These are phyloP conservation scores for Actinemys pallida DNA, from an alignment of 2,113 vertebrate species.

Conservation along the genomic window DNA sequence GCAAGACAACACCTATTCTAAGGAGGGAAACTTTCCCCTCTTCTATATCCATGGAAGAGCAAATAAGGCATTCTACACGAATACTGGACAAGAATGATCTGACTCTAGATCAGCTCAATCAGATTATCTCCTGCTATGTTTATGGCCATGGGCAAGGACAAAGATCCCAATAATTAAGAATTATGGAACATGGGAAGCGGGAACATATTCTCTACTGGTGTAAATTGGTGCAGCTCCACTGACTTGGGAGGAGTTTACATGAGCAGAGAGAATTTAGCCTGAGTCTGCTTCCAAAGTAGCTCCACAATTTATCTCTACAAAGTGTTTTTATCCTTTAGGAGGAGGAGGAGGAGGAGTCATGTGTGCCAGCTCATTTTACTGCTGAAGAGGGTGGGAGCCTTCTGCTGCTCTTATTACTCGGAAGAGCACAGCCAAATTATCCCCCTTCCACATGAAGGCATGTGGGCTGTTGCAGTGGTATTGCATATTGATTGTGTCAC, in stretches of 20 bases:
- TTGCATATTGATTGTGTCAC: conserved; percentile 2
- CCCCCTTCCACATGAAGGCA: not conserved
- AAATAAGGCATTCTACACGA: not conserved
- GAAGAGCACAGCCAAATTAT: not conserved
- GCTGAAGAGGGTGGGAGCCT: not conserved
- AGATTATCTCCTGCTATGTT: not conserved
- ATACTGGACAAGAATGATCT: not conserved
- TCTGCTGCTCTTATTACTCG: conserved; percentile 10
- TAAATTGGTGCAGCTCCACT: not conserved
- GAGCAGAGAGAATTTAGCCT: not conserved
- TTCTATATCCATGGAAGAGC: not conserved
- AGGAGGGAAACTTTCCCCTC: not conserved
- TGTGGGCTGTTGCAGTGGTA: conserved; percentile 13
- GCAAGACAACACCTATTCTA: not conserved
- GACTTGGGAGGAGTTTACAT: not conserved
- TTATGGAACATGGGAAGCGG: not conserved
- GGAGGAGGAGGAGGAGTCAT: not conserved
- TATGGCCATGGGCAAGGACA: not conserved
- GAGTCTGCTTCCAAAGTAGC: conserved; percentile 7
- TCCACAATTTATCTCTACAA: not conserved
- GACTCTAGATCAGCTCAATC: not conserved
- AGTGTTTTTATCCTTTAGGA: not conserved
- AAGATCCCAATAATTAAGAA: not conserved
- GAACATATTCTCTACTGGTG: not conserved
- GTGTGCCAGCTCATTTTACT: not conserved